Conservation (phyloP, 1,140 invertebrate species). For the Homalodisca vitripennis region DNA sequence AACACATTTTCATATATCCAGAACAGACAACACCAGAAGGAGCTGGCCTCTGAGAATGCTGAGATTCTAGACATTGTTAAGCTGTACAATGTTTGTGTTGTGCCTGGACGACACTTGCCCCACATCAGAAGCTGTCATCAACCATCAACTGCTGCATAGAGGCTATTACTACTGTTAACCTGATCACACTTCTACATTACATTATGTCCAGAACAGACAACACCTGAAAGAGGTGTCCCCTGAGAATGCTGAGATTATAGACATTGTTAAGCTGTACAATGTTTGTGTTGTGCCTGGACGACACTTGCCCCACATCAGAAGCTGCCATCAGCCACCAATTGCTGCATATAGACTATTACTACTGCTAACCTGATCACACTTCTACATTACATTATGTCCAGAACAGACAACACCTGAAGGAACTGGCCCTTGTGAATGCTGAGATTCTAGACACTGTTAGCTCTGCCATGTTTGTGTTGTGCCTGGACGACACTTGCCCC, state of each 20-base stretch:
- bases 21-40: constrained; percentile 3
- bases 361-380: constrained; percentile 55
- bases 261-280: constrained; percentile 62
- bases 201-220: constrained; percentile 7
- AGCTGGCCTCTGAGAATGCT: constrained; percentile 57
- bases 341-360: constrained; percentile 51
- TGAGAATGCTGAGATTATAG: constrained; percentile 59
- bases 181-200: constrained; percentile 47
- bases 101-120: constrained; percentile 54
- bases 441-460: constrained; percentile 61
- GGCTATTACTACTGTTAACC: constrained; percentile 56
- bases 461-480: constrained; percentile 59
- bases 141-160: constrained; percentile 47
- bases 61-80: constrained; percentile 59
- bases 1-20: neutral
- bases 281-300: constrained; percentile 61
- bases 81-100: constrained; percentile 61
- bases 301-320: constrained; percentile 44
- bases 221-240: constrained; percentile 47
- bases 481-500: constrained; percentile 54
- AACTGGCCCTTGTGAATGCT: constrained; percentile 57
- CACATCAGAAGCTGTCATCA: constrained; percentile 47
- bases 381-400: constrained; percentile 1
- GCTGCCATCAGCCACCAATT: constrained; percentile 46
- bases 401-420: constrained; percentile 7